phyloP scores from a whole-genome alignment of 1,140 invertebrate genomes.

The Lethocerus indicus region DNA sequence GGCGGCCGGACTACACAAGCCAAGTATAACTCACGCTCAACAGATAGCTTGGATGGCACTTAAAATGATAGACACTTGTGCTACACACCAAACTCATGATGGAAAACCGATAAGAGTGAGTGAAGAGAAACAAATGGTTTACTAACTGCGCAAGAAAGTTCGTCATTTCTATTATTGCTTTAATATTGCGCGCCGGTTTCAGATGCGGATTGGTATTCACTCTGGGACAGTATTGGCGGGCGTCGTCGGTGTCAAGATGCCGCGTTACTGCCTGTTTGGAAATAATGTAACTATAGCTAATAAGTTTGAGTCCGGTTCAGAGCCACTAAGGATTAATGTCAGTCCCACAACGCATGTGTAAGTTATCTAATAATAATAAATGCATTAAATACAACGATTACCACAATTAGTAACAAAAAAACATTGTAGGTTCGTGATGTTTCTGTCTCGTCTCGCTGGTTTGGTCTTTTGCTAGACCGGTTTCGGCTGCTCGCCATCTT shows the following conservation, averaged over 20 bases:
- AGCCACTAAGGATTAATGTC: conserved; percentile 76
- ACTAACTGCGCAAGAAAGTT: too few relatives aligned
- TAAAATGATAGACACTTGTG: conserved; percentile 79
- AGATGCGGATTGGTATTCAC: conserved; percentile 91
- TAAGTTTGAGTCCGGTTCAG: conserved; percentile 86
- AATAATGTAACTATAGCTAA: conserved; percentile 88
- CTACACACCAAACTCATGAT: conserved; percentile 71
- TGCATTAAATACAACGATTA: too few relatives aligned
- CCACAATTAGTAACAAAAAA: too few relatives aligned
- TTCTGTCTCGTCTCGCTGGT: too few relatives aligned
- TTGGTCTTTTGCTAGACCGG: too few relatives aligned
- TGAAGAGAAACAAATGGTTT: background rate
- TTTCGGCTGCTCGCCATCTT: too few relatives aligned
- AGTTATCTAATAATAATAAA: too few relatives aligned
- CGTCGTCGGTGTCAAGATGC: conserved; percentile 82
- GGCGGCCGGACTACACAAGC: conserved; percentile 26
- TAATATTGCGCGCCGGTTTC: conserved; percentile 20
- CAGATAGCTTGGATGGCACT: conserved; percentile 92
- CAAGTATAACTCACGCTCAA: conserved; percentile 50
- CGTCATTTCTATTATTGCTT: too few relatives aligned
- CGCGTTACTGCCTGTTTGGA: conserved; percentile 79
- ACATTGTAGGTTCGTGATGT: too few relatives aligned
- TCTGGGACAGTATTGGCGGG: conserved; percentile 77
- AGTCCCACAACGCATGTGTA: conserved; percentile 85
- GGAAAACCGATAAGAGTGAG: conserved; percentile 74